Conservation (phyloP, 2,113 vertebrate genomes). For the Porphyrio hochstetteri region DNA sequence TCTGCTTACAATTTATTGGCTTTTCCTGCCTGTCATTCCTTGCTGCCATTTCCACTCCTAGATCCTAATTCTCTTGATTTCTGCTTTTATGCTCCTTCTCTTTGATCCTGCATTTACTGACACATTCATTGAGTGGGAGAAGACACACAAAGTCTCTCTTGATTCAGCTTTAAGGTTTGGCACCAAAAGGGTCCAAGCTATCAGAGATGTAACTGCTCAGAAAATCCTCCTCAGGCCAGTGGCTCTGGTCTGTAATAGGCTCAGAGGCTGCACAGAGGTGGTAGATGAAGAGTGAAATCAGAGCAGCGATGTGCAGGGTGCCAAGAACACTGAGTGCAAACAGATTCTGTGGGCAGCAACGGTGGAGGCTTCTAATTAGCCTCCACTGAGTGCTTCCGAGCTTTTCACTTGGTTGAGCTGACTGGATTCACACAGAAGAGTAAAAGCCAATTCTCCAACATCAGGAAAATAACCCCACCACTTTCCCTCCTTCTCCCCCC, state of each 20-base stretch:
- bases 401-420: constrained; percentile 3
- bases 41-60: not conserved
- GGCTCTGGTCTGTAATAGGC: not conserved
- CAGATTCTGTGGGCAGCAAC: not conserved
- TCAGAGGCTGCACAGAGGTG: not conserved
- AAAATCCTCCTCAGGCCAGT: not conserved
- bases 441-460: not conserved
- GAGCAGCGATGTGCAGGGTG: not conserved
- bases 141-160: not conserved
- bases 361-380: constrained; percentile 38
- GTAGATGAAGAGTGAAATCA: constrained; percentile 26
- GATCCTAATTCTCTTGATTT: not conserved
- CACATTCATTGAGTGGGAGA: fast-evolving
- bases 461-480: not conserved
- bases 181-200: not conserved
- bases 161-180: not conserved
- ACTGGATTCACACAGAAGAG: not conserved
- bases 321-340: constrained; percentile 60
- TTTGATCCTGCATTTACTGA: not conserved
- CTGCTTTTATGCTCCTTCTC: not conserved
- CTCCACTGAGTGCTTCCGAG: fast-evolving
- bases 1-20: not conserved
- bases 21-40: not conserved
- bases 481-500: not conserved
- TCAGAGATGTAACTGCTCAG: not conserved